phyloP scores from a whole-genome alignment of 1,140 invertebrate genomes.

The Ectropis grisescens region DNA sequence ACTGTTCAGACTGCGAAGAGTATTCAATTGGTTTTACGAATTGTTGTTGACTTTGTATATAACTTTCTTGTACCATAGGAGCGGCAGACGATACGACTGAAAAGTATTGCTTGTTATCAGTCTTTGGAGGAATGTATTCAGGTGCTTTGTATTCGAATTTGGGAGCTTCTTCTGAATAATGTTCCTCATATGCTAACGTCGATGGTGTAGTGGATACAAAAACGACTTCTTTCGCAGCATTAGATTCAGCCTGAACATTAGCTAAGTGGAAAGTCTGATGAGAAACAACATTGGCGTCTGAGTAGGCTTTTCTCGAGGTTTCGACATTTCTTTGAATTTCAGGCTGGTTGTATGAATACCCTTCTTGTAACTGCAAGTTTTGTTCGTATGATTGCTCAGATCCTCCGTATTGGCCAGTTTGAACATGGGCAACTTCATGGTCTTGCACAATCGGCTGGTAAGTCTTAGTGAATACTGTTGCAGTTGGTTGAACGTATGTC shows the following conservation, averaged over 20 bases:
- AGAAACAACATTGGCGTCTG: slow-evolving; percentile 50
- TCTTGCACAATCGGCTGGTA: slow-evolving; percentile 29
- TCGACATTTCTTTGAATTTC: slow-evolving; percentile 43
- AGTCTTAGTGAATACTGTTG: slow-evolving; percentile 39
- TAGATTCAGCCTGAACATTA: slow-evolving; percentile 15
- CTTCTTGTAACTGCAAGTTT: slow-evolving; percentile 25
- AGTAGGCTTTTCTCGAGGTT: slow-evolving; percentile 32
- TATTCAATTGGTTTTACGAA: slow-evolving; percentile 22
- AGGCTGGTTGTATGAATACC: slow-evolving; percentile 40
- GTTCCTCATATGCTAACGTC: slow-evolving; percentile 47
- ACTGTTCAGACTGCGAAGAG: slow-evolving; percentile 25
- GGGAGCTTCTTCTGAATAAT: slow-evolving; percentile 38
- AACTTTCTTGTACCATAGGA: slow-evolving; percentile 2
- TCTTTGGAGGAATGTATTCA: slow-evolving; percentile 49
- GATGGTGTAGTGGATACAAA: slow-evolving; percentile 52
- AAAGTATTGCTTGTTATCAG: slow-evolving; percentile 28
- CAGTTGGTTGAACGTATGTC: slow-evolving; percentile 37
- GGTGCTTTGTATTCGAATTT: slow-evolving; percentile 35
- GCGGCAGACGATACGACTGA: slow-evolving; percentile 29
- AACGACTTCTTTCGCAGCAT: slow-evolving; percentile 30
- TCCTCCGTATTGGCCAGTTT: slow-evolving; percentile 25
- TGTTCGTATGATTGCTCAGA: slow-evolving; percentile 20
- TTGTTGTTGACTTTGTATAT: slow-evolving; percentile 14
- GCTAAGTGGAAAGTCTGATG: slow-evolving; percentile 40
- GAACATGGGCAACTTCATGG: slow-evolving; percentile 26